Base-by-base conservation (phyloP, 2,797 vertebrate species). In the Gymnoscopelus microlampas region DNA sequence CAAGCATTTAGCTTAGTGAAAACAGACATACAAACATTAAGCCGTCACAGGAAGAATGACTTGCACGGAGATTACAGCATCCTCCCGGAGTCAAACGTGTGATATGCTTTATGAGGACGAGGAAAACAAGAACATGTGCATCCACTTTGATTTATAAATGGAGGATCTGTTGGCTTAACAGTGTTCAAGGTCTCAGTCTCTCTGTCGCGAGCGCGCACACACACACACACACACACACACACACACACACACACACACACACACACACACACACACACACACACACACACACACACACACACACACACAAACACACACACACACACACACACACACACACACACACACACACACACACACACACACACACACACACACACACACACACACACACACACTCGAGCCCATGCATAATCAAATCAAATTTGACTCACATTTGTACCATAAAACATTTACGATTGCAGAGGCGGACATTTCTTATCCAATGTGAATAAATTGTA, bases 1-100 rank as follows among this genome's bases (percentile, higher is more conserved):
- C 71, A 80, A 83, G 73, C 72, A 65, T 60, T 74, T 39, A 55
- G 58, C 63, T 61, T 84, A 85, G 86, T 85, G 72, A 78, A 79
- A 87, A 80, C 77, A 88, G 78, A 86, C 87, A 71, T 68, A 77
- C 76, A 71, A 74, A 68, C 78, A 85, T 79, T 63, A 74, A 82
- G 51, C 63, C 68, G 53, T 88, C 77, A 78, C 64, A 77, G 70
- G 76, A 77, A 71, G 70, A 79, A 70, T 53, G 79, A 81, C 63
- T 81, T 47, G 75, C 63, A 48, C 24, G 9, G 71, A 80, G 73
- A 77, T 82, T 77, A 78, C 76, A 66, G 70, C 81, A 77, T 82
- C 70, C 60, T 79, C 71, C 23, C 1, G 29, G 79, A 88, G 78
- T 76, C 79, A 65, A 77, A 84, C 2, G 78, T 82, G 78, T 74